Evolutionary conservation across 2,888 invertebrate genomes (phyloP), one percentile per base, ranked within the genome.

Genomic region (Drosophila anceps): DNA sequence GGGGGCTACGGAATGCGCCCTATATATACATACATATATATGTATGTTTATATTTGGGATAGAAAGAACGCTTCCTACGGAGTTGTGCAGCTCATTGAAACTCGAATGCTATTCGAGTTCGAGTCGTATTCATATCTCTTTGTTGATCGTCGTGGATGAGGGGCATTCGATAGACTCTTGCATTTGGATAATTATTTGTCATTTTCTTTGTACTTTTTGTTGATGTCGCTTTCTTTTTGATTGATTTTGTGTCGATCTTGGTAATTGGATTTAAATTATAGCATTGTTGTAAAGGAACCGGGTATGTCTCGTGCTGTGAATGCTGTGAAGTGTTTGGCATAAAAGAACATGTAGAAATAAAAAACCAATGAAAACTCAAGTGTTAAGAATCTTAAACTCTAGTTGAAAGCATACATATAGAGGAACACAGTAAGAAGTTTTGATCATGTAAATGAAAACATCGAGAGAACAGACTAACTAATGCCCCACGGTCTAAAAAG

Each of bases 251-350:
- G 75, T 79, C 79, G 77, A 85, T 88, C 81, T 73, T 82, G 77
- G 63, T 79, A 72, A 73, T 81, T 71, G 66, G 69, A 68, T 80
- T 84, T 80, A 69, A 69, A 54, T 87, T 88, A 88, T 87, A 88
- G 85, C 90, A 88, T 84, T 86, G 91, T 90, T 82, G 91, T 81
- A 85, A 90, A 90, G 88, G 91, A 87, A 90, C 92, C 91, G 88
- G 91, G 88, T 88, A 92, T 90, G 88, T 92, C 92, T 79, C 89
- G 90, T 87, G 91, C 88, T 88, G 92, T 92, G 89, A 91, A 92
- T 84, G 92, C 92, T 92, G 92, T 84, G 92, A 92, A 90, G 79
- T 89, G 88, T 89, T 82, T 75, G 73, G 50, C 78, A 83, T 68
- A 89, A 80, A 87, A 84, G 69, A 74, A 73, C 18, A 69, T 75